A percentile compares a stretch with the other conserved stretches of the same genome.
phyloP scores from a whole-genome alignment of 2,888 invertebrate genomes.

The Aporophyla nigra region DNA sequence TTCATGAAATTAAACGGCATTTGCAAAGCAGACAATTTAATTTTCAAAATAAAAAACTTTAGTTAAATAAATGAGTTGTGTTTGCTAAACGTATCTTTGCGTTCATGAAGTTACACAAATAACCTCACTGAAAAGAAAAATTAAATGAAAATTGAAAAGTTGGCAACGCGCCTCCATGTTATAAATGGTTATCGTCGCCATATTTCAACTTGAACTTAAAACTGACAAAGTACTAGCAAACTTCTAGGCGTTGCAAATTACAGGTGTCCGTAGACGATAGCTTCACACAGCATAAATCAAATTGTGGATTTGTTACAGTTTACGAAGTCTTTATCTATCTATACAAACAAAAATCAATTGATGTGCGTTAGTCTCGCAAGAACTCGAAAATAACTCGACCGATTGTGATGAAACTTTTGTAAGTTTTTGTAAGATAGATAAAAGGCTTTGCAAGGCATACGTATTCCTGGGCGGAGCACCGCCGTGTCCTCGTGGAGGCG shows the following conservation, averaged over 20 bases:
- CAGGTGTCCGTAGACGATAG: not conserved
- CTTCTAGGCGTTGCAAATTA: not conserved
- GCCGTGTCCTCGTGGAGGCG: too few relatives aligned
- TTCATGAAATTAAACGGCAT: conserved; percentile 11
- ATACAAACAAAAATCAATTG: not conserved
- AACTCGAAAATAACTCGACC: too few relatives aligned
- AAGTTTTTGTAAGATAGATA: too few relatives aligned
- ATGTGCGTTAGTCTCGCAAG: too few relatives aligned
- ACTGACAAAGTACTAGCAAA: not conserved
- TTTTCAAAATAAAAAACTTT: not conserved
- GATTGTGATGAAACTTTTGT: too few relatives aligned
- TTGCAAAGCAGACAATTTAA: not conserved
- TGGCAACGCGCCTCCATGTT: conserved; percentile 7
- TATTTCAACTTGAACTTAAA: conserved; percentile 7
- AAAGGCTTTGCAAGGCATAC: too few relatives aligned
- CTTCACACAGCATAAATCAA: not conserved
- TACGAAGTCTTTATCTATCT: not conserved
- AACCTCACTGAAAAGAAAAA: not conserved
- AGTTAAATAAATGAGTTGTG: not conserved
- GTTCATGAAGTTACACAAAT: too few relatives aligned
- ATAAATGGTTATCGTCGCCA: not conserved
- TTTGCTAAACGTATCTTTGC: not conserved
- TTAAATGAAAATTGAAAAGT: conserved; percentile 4
- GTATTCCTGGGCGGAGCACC: too few relatives aligned
- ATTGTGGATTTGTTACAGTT: not conserved